Conservation (phyloP, 2,797 vertebrate genomes). For the Petrocephalus sullivani region DNA sequence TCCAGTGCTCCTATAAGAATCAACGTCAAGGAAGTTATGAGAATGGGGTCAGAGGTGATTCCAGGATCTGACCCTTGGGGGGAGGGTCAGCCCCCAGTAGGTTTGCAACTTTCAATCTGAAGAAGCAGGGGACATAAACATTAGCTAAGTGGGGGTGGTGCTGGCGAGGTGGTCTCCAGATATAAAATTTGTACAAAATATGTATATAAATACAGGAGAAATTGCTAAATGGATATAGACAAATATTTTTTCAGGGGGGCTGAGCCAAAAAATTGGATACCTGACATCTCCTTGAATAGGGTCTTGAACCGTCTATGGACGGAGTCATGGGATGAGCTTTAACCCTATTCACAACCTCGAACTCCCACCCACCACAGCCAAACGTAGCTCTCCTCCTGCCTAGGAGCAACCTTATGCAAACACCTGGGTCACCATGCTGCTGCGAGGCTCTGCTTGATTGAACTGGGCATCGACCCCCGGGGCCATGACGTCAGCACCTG, state of each 20-base stretch:
- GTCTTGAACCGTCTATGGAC: neutral
- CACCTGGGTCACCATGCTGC: neutral
- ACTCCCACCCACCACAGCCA: neutral
- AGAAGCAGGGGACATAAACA: neutral
- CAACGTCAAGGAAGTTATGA: neutral
- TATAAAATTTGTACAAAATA: neutral
- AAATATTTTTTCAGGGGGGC: neutral
- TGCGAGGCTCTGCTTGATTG: neutral
- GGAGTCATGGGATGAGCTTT: neutral
- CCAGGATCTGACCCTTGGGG: neutral
- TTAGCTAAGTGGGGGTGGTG: neutral
- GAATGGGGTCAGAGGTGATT: neutral
- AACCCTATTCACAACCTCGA: neutral
- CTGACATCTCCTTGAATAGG: neutral
- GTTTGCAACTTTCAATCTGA: neutral
- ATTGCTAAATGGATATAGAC: neutral
- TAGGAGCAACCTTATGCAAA: neutral
- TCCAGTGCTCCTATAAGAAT: neutral
- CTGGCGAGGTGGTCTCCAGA: neutral
- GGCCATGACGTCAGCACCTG: constrained; percentile 36
- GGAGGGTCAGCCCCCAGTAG: neutral
- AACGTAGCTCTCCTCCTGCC: neutral
- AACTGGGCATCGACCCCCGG: neutral
- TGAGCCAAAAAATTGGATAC: neutral
- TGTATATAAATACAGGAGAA: neutral